Evolutionary conservation across 2,888 invertebrate species (phyloP).

Genomic region (Troides helena): DNA sequence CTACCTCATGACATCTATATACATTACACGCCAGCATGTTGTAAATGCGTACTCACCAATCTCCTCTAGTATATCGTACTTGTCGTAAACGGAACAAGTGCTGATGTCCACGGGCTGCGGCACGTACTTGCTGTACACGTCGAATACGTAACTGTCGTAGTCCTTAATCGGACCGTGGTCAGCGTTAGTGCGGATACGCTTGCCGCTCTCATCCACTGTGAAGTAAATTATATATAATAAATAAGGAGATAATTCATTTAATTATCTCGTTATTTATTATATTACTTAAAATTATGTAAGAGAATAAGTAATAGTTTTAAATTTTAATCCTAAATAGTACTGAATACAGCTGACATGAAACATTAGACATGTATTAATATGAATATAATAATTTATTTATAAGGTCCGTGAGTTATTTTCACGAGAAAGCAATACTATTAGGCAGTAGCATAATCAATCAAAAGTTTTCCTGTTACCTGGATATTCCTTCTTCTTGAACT

Average conservation of each 20-base stretch:
- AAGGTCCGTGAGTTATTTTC: too few species aligned
- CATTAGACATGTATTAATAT: too few species aligned
- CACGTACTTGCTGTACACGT: slow-evolving; percentile 98
- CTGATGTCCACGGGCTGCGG: slow-evolving; percentile 99
- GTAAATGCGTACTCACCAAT: slow-evolving; percentile 84
- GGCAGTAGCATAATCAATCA: too few species aligned
- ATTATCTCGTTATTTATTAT: neutral
- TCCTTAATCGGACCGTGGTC: slow-evolving; percentile 94
- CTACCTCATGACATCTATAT: neutral
- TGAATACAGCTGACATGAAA: too few species aligned
- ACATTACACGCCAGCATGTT: neutral
- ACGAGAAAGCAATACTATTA: too few species aligned
- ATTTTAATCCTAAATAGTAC: too few species aligned
- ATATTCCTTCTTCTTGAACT: slow-evolving; percentile 87
- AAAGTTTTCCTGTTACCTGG: slow-evolving; percentile 74
- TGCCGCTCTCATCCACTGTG: slow-evolving; percentile 89
- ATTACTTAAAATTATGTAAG: too few species aligned
- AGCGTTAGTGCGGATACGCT: slow-evolving; percentile 93
- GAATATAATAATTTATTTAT: too few species aligned
- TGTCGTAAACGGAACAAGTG: slow-evolving; percentile 96
- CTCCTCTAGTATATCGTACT: slow-evolving; percentile 99
- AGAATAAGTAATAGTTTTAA: too few species aligned
- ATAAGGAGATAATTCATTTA: neutral
- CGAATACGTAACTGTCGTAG: slow-evolving; percentile 98
- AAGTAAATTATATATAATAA: neutral